Evolutionary conservation across 1,140 invertebrate genomes (phyloP).

Genomic region (Aphis gossypii): DNA sequence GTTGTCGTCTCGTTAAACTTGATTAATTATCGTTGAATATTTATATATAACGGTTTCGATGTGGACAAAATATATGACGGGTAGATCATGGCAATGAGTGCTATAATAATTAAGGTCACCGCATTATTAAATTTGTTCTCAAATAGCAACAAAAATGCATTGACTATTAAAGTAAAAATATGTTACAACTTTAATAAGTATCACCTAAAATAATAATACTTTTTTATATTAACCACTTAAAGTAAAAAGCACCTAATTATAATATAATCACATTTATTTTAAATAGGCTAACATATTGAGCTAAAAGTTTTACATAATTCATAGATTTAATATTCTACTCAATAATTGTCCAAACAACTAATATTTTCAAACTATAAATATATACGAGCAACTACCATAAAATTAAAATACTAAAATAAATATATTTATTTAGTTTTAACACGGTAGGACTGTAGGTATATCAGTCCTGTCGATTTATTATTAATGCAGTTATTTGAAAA

Average conservation of each 20-base stretch:
- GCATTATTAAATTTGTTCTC: not conserved
- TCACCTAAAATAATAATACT: not conserved
- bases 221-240: not conserved
- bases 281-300: not conserved
- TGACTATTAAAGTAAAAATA: not conserved
- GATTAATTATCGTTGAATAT: slow-evolving; percentile 35
- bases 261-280: not conserved
- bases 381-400: too few species aligned
- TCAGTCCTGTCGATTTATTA: not conserved
- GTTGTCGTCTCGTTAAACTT: slow-evolving; percentile 27
- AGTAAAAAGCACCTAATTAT: not conserved
- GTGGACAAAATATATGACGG: not conserved
- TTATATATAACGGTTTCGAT: slow-evolving; percentile 12
- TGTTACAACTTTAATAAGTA: not conserved
- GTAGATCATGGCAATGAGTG: not conserved
- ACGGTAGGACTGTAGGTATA: not conserved
- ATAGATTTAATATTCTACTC: not conserved
- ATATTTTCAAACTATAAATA: too few species aligned
- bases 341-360: too few species aligned
- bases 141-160: not conserved
- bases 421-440: not conserved
- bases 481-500: not conserved
- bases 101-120: not conserved
- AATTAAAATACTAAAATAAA: not conserved
- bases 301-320: not conserved